Evolutionary conservation across 2,797 vertebrate species (phyloP).

Genomic region (Podarcis siculus): DNA sequence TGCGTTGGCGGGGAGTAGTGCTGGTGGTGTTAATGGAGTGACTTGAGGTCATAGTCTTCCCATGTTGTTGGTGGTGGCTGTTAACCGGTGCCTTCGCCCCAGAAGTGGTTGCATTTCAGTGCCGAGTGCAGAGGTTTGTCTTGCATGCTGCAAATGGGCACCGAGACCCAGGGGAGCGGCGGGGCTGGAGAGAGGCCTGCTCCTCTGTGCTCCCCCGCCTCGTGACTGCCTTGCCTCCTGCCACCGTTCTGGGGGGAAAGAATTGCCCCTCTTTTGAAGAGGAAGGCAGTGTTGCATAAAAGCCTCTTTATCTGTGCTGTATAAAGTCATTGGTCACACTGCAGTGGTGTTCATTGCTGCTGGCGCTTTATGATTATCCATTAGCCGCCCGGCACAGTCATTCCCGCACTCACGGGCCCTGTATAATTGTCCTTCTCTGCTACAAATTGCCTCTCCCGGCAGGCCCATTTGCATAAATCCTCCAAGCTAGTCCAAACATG

Average conservation of each 20-base stretch:
- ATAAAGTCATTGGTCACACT: slow-evolving; percentile 78
- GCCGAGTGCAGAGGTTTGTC: not conserved
- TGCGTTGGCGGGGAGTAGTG: not conserved
- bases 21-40: not conserved
- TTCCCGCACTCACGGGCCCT: slow-evolving; percentile 77
- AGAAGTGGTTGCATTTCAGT: not conserved
- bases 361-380: slow-evolving; percentile 76
- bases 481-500: slow-evolving; percentile 74
- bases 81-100: not conserved
- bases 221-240: slow-evolving; percentile 6
- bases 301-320: slow-evolving; percentile 71
- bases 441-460: slow-evolving; percentile 84
- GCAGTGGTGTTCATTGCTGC: slow-evolving; percentile 72
- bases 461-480: slow-evolving; percentile 83
- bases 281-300: slow-evolving; percentile 61
- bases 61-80: not conserved
- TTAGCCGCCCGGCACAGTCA: slow-evolving; percentile 76
- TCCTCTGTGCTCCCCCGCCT: slow-evolving; percentile 2
- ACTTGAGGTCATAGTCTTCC: not conserved
- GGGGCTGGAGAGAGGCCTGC: not conserved
- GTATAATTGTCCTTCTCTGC: slow-evolving; percentile 82
- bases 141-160: not conserved
- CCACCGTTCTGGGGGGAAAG: slow-evolving; percentile 2
- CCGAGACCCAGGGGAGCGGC: not conserved
- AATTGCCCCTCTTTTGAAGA: slow-evolving; percentile 36